A percentile compares a stretch with the other conserved stretches of the same genome.
phyloP scores from a whole-genome alignment of 2,113 vertebrate genomes.

The Crypturellus undulatus region DNA sequence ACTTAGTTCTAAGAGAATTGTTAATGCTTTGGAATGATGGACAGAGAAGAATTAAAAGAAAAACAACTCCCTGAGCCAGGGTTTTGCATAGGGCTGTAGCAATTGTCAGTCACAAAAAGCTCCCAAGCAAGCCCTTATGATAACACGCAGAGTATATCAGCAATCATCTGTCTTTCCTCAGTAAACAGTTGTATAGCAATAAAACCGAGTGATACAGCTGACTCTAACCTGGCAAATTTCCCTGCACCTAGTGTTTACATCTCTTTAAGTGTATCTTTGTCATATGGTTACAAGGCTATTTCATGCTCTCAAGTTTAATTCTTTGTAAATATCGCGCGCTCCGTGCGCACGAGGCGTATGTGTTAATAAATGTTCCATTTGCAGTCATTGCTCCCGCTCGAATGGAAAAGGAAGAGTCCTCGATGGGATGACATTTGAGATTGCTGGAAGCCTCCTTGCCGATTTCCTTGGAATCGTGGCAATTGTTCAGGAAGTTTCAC shows the following conservation, averaged over 20 bases:
- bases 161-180: slow-evolving; percentile 46
- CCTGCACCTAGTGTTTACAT: slow-evolving; percentile 55
- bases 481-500: slow-evolving; percentile 62
- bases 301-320: slow-evolving; percentile 75
- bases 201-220: slow-evolving; percentile 25
- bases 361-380: slow-evolving; percentile 66
- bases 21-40: slow-evolving; percentile 38
- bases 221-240: slow-evolving; percentile 56
- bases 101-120: slow-evolving; percentile 40
- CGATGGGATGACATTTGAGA: slow-evolving; percentile 41
- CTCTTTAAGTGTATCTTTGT: slow-evolving; percentile 64
- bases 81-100: slow-evolving; percentile 42
- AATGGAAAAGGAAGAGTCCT: slow-evolving; percentile 68
- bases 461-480: not conserved
- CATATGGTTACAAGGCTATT: slow-evolving; percentile 65
- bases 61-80: slow-evolving; percentile 39
- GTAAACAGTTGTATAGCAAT: slow-evolving; percentile 50
- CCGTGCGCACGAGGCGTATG: slow-evolving; percentile 21
- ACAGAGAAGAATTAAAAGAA: slow-evolving; percentile 38
- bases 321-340: slow-evolving; percentile 70
- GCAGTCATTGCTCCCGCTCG: slow-evolving; percentile 44
- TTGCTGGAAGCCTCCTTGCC: slow-evolving; percentile 47
- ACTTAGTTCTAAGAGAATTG: slow-evolving; percentile 52
- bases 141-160: slow-evolving; percentile 44
- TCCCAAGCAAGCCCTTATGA: slow-evolving; percentile 41